Base-by-base conservation (phyloP, 2,888 invertebrate genomes). In the Chrysopilus asiliformis region DNA sequence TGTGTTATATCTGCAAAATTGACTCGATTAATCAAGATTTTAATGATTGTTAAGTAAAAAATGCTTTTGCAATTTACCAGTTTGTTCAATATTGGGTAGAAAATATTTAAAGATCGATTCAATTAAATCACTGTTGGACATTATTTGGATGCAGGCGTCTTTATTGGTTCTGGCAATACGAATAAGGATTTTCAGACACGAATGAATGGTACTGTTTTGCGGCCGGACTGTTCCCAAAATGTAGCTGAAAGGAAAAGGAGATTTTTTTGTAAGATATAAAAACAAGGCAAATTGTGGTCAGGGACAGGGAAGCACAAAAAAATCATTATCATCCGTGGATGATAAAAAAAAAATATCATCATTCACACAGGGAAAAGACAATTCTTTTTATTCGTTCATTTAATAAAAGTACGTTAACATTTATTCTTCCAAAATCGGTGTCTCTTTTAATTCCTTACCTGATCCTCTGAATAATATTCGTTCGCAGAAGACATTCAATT, bases 131-230 rank as follows among this genome's bases (percentile, higher is more conserved):
- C 74, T 72, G 45, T 71, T 72, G 30, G 71, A 65, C 10, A 74
- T 63, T 37, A 90, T 70, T 53, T 68, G 71, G 25, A 68, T 59
- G 1, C 81, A 72, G 35, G 74, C 68, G 44, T 76, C 71, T 26
- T 71, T 61, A 7, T 85, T 87, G 57, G 89, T 83, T 51, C 89
- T 72, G 1, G 76, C 73, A 25, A 93, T 58, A 44, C 89, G 73
- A 34, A 74, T 80, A 31, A 94, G 65, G 45, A 91, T 76, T 60
- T 86, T 82, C 32, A 93, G 54, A 34, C 79, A 75, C 44, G 79
- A 77, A 12, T 76, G 70, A 1, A 86, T 74, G 40, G 79, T 79
- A 49, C 76, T 73, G 20, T 79, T 74, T 40, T 76, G 69, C 0
- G 85, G 85, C 49, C 68, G 71, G 14, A 83, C 61, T 28, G 67